Percentiles rank a stretch among this genome's conserved stretches.
Evolutionary conservation across 2,797 vertebrate species (phyloP).

Genomic region (Hapalemur alaotrensis): DNA sequence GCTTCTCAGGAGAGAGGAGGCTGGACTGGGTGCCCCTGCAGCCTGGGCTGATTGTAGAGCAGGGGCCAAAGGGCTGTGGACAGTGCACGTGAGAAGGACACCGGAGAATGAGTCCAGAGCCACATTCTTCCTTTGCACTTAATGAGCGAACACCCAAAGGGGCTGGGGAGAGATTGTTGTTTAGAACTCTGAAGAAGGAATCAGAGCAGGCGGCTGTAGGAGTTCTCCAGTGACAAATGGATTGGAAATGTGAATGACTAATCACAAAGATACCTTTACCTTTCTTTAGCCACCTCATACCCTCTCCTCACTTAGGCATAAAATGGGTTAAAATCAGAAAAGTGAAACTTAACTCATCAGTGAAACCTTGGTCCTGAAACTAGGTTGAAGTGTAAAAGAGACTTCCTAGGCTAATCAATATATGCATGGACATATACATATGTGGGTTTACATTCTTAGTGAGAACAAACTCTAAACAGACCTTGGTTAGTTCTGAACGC

Average conservation of each 20-base stretch:
- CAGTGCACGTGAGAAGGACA: background rate
- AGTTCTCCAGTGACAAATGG: background rate
- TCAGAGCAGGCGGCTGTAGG: conserved; percentile 23
- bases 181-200: conserved; percentile 42
- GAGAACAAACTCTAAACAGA: background rate
- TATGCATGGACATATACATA: background rate
- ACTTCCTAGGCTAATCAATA: background rate
- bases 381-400: background rate
- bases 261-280: conserved; percentile 18
- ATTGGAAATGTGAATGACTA: conserved; percentile 10
- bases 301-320: background rate
- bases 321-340: background rate
- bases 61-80: background rate
- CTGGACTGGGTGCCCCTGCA: background rate
- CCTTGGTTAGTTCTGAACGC: background rate
- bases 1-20: background rate
- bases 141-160: background rate
- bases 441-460: background rate
- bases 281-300: background rate
- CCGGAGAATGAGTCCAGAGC: background rate
- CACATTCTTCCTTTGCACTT: conserved; percentile 42
- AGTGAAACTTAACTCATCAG: background rate
- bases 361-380: background rate
- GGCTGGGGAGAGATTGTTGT: conserved; percentile 53
- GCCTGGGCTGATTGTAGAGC: background rate